phyloP scores from a whole-genome alignment of 2,888 invertebrate species.

The Microctonus brassicae region DNA sequence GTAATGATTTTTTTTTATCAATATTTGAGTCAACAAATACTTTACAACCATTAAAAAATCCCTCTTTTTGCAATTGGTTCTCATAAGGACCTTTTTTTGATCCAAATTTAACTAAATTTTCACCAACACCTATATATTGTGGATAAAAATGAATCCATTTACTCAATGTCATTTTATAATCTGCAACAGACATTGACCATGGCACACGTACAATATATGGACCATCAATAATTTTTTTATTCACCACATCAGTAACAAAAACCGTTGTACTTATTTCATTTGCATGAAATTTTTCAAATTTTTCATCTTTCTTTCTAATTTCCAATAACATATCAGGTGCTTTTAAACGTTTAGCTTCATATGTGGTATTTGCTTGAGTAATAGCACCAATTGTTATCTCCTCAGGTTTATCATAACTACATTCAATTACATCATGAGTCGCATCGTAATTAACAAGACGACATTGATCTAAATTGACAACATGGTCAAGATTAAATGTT shows the following conservation, averaged over 20 bases:
- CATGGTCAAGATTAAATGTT: slow-evolving; percentile 73
- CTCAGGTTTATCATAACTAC: slow-evolving; percentile 76
- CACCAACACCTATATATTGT: slow-evolving; percentile 67
- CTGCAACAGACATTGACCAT: slow-evolving; percentile 72
- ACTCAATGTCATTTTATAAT: slow-evolving; percentile 74
- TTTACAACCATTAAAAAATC: slow-evolving; percentile 62
- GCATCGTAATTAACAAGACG: slow-evolving; percentile 81
- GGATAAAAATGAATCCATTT: slow-evolving; percentile 69
- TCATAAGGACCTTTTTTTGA: slow-evolving; percentile 61
- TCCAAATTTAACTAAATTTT: slow-evolving; percentile 70
- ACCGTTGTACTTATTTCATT: slow-evolving; percentile 77
- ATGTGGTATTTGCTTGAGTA: neutral
- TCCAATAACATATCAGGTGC: slow-evolving; percentile 77
- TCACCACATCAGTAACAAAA: slow-evolving; percentile 74
- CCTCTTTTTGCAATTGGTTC: slow-evolving; percentile 65
- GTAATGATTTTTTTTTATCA: slow-evolving; percentile 69
- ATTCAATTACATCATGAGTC: slow-evolving; percentile 75
- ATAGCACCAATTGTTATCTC: slow-evolving; percentile 68
- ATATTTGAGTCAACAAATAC: slow-evolving; percentile 72
- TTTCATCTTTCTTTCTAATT: slow-evolving; percentile 73
- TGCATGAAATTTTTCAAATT: slow-evolving; percentile 76
- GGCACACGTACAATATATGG: slow-evolving; percentile 75
- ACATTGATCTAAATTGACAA: slow-evolving; percentile 77
- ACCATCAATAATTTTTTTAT: slow-evolving; percentile 75
- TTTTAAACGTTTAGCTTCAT: slow-evolving; percentile 51